Conservation (phyloP, 2,888 invertebrate genomes). For the Pantelozetes paolii region DNA sequence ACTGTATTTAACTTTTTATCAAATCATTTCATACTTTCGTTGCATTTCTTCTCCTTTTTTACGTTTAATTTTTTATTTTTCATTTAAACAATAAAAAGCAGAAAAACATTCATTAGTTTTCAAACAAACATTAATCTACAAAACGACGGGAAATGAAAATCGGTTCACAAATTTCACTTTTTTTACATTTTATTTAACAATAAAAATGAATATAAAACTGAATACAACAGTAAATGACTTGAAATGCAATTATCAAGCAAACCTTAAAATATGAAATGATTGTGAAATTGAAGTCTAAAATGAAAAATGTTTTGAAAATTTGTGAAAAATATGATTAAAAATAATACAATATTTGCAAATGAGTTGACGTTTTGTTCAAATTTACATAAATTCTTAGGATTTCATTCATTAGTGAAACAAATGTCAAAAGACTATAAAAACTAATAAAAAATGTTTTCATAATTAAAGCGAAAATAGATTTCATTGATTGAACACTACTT, state of each 20-base stretch:
- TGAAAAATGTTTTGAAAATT: not conserved
- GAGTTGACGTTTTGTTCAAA: no score
- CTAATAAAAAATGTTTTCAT: not conserved
- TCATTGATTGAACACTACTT: not conserved
- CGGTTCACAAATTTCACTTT: not conserved
- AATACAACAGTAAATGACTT: conserved; percentile 16
- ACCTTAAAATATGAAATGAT: not conserved
- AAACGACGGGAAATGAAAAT: conserved; percentile 34
- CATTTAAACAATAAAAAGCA: conserved; percentile 25
- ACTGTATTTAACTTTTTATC: not conserved
- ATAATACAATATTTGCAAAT: not conserved
- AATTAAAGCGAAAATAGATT: not conserved
- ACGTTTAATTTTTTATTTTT: conserved; percentile 12
- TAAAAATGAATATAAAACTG: conserved; percentile 24
- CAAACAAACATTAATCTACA: conserved; percentile 7
- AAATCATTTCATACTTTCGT: not conserved
- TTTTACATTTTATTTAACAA: conserved; percentile 2
- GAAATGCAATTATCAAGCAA: conserved; percentile 9
- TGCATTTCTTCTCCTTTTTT: not conserved
- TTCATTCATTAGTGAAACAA: no score
- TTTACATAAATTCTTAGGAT: no score
- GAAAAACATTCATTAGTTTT: conserved; percentile 30
- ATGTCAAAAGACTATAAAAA: no score
- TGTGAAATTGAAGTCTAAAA: not conserved
- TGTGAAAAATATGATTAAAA: not conserved